Evolutionary conservation across 2,113 vertebrate species (phyloP), one percentile per base, ranked within the genome.

Genomic region (Platichthys stellatus): DNA sequence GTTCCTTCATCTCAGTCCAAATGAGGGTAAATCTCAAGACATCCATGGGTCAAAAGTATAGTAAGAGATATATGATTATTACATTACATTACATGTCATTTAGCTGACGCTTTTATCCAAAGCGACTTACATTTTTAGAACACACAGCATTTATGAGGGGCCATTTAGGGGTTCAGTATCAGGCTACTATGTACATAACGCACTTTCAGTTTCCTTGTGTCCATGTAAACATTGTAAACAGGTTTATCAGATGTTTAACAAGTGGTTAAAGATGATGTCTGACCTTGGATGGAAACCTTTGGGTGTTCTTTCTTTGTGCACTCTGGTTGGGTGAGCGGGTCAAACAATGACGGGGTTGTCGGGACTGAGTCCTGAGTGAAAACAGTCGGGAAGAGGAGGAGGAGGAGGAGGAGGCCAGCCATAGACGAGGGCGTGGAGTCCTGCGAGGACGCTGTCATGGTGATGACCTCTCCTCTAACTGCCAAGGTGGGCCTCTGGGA

Each of bases 291-390:
- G 87, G 96, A 92, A 87, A 98, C 96, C 57, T 94, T 93, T 66
- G 98, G 98, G 78, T 98, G 98, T 61, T 99, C 96, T 86, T 95
- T 96, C 89, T 91, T 94, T 68, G 90, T 62, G 78, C 98, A 99
- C 69, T 96, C 93, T 0, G 93, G 92, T 3, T 75, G 90, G 78
- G 92, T 77, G 86, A 92, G 87, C 80, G 76, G 63, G 78, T 92
- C 85, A 2, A 87, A 82, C 49, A 51, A 12, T 9, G 56, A 49
- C 1, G 80, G 80, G 89, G 54, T 93, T 64, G 72, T 91, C 64
- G 71, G 88, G 49, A 78, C 71, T 15, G 91, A 72, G 85, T 91
- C 94, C 89, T 96, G 95, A 74, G 95, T 90, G 66, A 90, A 81
- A 49, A 91, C 91, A 74, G 93, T 86, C 88, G 87, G 90, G 26